A percentile compares a stretch with the other conserved stretches of the same genome.
phyloP scores from a whole-genome alignment of 1,140 invertebrate species.

The Aphaenogaster floridana region DNA sequence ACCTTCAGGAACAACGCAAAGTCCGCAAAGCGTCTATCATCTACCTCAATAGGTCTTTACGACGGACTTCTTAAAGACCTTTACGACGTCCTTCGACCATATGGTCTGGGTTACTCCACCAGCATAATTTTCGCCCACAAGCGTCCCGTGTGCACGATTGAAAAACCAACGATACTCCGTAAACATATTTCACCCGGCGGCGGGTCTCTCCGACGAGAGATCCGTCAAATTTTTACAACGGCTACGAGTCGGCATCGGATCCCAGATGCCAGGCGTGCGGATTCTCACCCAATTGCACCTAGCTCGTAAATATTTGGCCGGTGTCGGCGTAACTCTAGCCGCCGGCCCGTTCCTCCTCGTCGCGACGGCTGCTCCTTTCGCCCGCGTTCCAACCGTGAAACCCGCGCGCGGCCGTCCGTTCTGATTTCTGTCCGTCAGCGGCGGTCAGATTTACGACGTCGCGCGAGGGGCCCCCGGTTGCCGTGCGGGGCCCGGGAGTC shows the following conservation, averaged over 20 bases:
- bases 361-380: slow-evolving; percentile 56
- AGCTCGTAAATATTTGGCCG: slow-evolving; percentile 62
- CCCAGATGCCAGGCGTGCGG: slow-evolving; percentile 16
- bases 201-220: slow-evolving; percentile 1
- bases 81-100: neutral
- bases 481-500: slow-evolving; percentile 70
- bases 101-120: too few species aligned
- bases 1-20: neutral
- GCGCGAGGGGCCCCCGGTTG: slow-evolving; percentile 67
- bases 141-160: neutral
- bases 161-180: neutral
- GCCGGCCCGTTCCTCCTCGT: slow-evolving; percentile 5
- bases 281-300: slow-evolving; percentile 44
- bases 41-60: neutral
- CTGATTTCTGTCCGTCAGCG: slow-evolving; percentile 81
- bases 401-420: slow-evolving; percentile 63
- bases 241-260: slow-evolving; percentile 16
- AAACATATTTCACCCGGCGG: slow-evolving; percentile 20
- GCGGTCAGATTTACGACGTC: slow-evolving; percentile 79
- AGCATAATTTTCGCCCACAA: slow-evolving; percentile 17
- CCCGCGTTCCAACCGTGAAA: slow-evolving; percentile 62
- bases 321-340: slow-evolving; percentile 45
- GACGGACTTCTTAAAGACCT: neutral
- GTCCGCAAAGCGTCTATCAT: neutral
- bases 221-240: slow-evolving; percentile 48